Evolutionary conservation across 2,113 vertebrate species (phyloP).

Genomic region (Thamnophis sirtalis): DNA sequence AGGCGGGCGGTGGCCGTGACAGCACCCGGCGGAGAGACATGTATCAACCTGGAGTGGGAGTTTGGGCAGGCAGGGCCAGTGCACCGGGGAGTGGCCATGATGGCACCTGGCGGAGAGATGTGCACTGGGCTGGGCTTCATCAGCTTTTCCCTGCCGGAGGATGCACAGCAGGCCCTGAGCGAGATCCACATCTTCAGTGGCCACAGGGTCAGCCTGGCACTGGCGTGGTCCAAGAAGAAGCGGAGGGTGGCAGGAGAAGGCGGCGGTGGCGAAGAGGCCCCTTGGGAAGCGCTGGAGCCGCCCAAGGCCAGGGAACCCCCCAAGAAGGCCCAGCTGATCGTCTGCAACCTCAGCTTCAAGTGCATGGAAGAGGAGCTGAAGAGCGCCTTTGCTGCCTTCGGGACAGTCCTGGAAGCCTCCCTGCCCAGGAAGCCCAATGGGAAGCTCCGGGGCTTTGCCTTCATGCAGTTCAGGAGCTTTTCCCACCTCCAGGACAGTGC

Average conservation of each 20-base stretch:
- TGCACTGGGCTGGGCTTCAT: slow-evolving; percentile 88
- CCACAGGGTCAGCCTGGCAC: slow-evolving; percentile 60
- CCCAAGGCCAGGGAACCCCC: slow-evolving; percentile 62
- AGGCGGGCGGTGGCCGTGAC: too few relatives aligned
- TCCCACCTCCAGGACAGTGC: too few relatives aligned
- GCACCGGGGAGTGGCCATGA: too few relatives aligned
- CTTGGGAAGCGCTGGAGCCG: slow-evolving; percentile 49
- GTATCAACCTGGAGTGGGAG: too few relatives aligned
- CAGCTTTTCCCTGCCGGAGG: slow-evolving; percentile 83
- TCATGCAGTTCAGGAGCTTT: slow-evolving; percentile 83
- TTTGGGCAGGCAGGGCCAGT: too few relatives aligned
- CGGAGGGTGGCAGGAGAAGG: slow-evolving; percentile 64
- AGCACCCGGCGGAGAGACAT: too few relatives aligned
- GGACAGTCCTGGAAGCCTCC: slow-evolving; percentile 77
- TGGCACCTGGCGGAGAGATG: slow-evolving; percentile 70
- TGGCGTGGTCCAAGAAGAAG: slow-evolving; percentile 81
- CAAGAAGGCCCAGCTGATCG: slow-evolving; percentile 80
- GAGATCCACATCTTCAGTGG: slow-evolving; percentile 76
- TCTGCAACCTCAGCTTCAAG: slow-evolving; percentile 89
- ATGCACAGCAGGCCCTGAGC: slow-evolving; percentile 76
- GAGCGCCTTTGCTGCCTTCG: slow-evolving; percentile 73
- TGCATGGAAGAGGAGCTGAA: slow-evolving; percentile 82
- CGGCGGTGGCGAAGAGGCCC: slow-evolving; percentile 47
- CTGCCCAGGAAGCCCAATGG: slow-evolving; percentile 85
- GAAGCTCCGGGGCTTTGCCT: slow-evolving; percentile 89